A percentile compares a stretch with the other conserved stretches of the same genome.
Evolutionary conservation across 2,113 vertebrate genomes (phyloP).

Genomic region (Corythaeola cristata): DNA sequence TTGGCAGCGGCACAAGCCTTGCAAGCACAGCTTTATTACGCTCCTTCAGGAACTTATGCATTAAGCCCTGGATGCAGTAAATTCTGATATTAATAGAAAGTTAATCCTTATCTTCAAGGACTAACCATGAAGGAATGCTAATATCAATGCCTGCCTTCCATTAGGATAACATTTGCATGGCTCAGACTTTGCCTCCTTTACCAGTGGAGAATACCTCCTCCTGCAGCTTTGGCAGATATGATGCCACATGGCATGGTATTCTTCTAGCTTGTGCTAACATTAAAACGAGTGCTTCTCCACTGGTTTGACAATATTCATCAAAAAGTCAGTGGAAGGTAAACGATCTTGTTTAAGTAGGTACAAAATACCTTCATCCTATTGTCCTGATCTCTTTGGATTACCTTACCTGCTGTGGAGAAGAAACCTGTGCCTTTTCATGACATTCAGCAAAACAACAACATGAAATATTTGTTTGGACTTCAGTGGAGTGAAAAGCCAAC

Average conservation of each 20-base stretch:
- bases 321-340: not conserved
- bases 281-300: not conserved
- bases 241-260: not conserved
- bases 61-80: not conserved
- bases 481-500: not conserved
- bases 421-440: not conserved
- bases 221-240: not conserved
- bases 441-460: not conserved
- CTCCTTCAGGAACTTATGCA: not conserved
- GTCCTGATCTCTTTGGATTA: not conserved
- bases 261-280: not conserved
- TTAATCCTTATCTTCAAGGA: not conserved
- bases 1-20: not conserved
- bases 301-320: not conserved
- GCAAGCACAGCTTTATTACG: not conserved
- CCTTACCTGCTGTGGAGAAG: not conserved
- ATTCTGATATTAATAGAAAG: not conserved
- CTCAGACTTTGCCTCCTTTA: not conserved
- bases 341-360: not conserved
- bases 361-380: not conserved
- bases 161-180: fast-evolving
- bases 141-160: not conserved
- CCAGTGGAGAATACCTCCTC: not conserved
- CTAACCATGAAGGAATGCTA: not conserved
- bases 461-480: not conserved